Conservation (phyloP, 2,113 vertebrate genomes). For the Chloroceryle aenea region DNA sequence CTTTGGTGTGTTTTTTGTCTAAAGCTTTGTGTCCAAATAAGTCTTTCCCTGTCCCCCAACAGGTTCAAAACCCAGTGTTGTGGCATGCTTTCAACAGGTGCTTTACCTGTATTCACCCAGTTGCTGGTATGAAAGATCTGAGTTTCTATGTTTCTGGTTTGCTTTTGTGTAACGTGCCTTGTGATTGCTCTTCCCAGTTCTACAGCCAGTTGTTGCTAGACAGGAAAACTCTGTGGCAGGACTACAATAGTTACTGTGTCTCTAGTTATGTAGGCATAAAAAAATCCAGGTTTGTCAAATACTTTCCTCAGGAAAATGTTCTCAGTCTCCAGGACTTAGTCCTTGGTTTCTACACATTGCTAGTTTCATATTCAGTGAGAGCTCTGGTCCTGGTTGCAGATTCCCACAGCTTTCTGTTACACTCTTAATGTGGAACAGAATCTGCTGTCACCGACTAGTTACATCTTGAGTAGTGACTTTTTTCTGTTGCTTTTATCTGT, state of each 20-base stretch:
- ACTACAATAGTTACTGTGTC: neutral
- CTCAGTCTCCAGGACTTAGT: neutral
- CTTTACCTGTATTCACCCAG: conserved; percentile 66
- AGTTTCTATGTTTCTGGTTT: neutral
- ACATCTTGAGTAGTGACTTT: neutral
- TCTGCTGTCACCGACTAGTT: neutral
- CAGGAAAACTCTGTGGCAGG: neutral
- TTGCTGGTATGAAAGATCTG: conserved; percentile 80
- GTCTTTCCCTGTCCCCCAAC: neutral
- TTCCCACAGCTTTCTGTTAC: neutral
- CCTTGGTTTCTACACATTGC: neutral
- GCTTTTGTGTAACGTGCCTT: neutral
- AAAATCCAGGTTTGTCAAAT: neutral
- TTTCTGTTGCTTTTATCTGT: too few species aligned
- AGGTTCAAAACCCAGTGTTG: conserved; percentile 82
- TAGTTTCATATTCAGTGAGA: neutral
- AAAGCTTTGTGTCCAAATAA: neutral
- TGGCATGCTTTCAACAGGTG: conserved; percentile 44
- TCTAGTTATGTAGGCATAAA: neutral
- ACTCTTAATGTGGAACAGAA: neutral
- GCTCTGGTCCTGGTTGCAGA: neutral
- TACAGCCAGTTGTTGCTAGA: neutral
- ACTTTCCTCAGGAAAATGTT: neutral
- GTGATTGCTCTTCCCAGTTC: neutral
- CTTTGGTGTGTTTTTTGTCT: neutral